Conservation (phyloP, 2,113 vertebrate genomes). For the Heloderma charlesbogerti region DNA sequence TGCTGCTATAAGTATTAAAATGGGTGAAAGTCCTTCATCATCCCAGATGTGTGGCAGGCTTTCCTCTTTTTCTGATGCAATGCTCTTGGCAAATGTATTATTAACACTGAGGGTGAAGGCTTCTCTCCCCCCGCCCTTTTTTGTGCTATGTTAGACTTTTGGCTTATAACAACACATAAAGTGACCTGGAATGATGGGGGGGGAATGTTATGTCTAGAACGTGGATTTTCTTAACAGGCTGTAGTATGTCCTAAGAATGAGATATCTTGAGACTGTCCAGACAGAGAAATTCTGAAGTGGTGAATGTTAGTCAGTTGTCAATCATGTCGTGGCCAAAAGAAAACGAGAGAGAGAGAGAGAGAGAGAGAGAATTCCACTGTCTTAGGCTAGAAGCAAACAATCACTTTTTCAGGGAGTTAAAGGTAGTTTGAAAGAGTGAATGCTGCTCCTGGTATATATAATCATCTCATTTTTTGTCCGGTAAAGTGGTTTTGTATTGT, state of each 20-base stretch:
- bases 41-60: not conserved
- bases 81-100: not conserved
- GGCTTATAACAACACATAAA: not conserved
- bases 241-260: not conserved
- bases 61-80: not conserved
- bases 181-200: constrained; percentile 20
- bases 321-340: not conserved
- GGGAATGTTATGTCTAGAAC: not conserved
- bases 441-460: not conserved
- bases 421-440: not conserved
- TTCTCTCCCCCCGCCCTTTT: too few relatives aligned
- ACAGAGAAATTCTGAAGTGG: not conserved
- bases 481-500: not conserved
- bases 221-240: not conserved
- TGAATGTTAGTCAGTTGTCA: not conserved
- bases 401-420: not conserved
- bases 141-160: not conserved
- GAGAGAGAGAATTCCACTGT: not conserved
- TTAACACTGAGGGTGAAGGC: rapidly evolving
- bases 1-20: constrained; percentile 34
- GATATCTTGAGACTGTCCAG: not conserved
- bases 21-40: constrained; percentile 23
- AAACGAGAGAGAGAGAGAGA: not conserved
- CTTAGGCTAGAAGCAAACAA: not conserved
- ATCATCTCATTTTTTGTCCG: not conserved